Conservation (phyloP, 2,888 invertebrate genomes). For the Torymus auratus region DNA sequence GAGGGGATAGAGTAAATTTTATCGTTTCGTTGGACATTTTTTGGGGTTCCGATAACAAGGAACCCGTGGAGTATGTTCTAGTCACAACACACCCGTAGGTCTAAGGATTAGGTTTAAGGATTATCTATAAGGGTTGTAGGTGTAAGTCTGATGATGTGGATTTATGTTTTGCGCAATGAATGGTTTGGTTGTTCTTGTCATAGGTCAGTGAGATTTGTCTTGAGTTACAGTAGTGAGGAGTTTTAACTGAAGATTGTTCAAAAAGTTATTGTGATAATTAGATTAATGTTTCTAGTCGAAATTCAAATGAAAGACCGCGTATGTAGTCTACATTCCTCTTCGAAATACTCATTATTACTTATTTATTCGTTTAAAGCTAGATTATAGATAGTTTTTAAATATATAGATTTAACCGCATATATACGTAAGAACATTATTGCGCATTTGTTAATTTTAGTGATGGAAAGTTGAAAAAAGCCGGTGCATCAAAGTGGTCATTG, state of each 20-base stretch:
- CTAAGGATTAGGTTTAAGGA: conserved; percentile 46
- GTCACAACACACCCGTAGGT: conserved; percentile 63
- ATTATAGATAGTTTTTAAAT: too few relatives aligned
- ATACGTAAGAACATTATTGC: conserved; percentile 1
- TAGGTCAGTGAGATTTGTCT: too few relatives aligned
- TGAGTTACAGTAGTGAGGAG: neutral
- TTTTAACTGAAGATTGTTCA: conserved; percentile 6
- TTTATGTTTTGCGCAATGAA: neutral
- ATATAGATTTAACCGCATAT: too few relatives aligned
- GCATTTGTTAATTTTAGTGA: conserved; percentile 4
- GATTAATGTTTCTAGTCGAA: neutral
- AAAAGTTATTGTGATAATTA: conserved; percentile 46
- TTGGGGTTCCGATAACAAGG: conserved; percentile 61
- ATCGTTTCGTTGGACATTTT: conserved; percentile 64
- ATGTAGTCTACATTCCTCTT: too few relatives aligned
- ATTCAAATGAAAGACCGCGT: too few relatives aligned
- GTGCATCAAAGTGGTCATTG: conserved; percentile 35
- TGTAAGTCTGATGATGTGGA: neutral
- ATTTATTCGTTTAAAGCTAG: too few relatives aligned
- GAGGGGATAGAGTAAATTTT: conserved; percentile 40
- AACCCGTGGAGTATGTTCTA: conserved; percentile 71
- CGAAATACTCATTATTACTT: too few relatives aligned
- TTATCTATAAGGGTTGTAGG: conserved; percentile 9
- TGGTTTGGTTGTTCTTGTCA: too few relatives aligned
- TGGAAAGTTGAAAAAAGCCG: neutral